Base-by-base conservation (phyloP, 2,888 invertebrate genomes). In the Dascillus cervinus region DNA sequence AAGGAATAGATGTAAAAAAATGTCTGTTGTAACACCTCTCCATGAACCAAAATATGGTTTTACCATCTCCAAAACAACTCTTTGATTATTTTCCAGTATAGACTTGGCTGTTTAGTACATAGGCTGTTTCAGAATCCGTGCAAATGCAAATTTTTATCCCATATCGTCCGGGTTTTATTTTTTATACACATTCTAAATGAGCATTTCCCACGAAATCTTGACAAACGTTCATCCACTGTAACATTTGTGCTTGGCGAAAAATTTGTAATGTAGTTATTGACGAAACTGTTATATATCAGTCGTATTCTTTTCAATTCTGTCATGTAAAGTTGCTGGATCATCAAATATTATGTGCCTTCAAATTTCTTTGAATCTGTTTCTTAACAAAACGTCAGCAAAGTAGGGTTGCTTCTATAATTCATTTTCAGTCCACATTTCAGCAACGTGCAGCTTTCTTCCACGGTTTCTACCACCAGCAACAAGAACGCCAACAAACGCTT, bases 81-180 rank as follows among this genome's bases (percentile, higher is more conserved):
- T 17, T 27, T 27, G 17, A 10, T 19, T 19, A 3, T 26, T 15
- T 14, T 13, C 14, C 26, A 4, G 8, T 26, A 10, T 26, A 14
- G 2, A 14, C 26, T 14, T 26, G 26, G 14, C 14, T 14, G 9
- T 26, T 26, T 11, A 26, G 15, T n/a, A 26, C 11, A 13, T n/a
- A 26, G 6, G 26, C 14, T 26, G 14, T 26, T 26, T 26, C 14
- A 26, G 19, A 13, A 17, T 15, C 26, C 26, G 19, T n/a, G n/a
- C n/a, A n/a, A 22, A 22, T 9, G 4, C 22, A 22, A 22, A 22
- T 22, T 22, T 22, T 22, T 6, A 22, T 22, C 6, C n/a, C n/a
- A 12, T 22, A 10, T 10, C 22, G 11, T 41, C 37, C 24, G 35
- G 34, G 12, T 10, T 22, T 9, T 11, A 6, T n/a, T n/a, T n/a